Evolutionary conservation across 2,888 invertebrate species (phyloP).

Genomic region (Lamellibrachia satsuma): DNA sequence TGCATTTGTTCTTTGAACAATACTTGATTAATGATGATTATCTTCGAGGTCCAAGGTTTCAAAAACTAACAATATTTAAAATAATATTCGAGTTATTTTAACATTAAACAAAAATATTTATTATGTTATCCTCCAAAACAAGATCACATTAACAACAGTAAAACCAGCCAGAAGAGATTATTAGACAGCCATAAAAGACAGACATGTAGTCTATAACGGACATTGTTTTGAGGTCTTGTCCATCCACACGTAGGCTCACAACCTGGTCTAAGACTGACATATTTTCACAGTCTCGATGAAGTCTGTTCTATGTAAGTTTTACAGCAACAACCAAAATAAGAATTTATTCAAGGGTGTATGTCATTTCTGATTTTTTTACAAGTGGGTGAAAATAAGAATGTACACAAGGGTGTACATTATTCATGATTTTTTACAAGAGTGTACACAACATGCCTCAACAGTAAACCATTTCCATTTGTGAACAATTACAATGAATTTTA

Average conservation of each 20-base stretch:
- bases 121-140: neutral
- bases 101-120: neutral
- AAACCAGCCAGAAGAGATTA: neutral
- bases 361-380: neutral
- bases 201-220: neutral
- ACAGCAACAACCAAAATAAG: neutral
- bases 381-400: neutral
- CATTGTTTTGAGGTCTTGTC: neutral
- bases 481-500: neutral
- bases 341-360: neutral
- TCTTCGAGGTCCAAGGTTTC: neutral
- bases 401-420: neutral
- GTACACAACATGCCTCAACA: neutral
- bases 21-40: neutral
- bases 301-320: neutral
- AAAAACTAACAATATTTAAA: neutral
- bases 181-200: neutral
- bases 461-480: conserved; percentile 3
- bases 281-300: neutral
- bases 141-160: neutral
- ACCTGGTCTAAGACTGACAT: neutral
- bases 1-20: neutral
- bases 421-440: neutral
- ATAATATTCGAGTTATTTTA: neutral
- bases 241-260: neutral